phyloP scores from a whole-genome alignment of 2,888 invertebrate species.

The Plagodis pulveraria region DNA sequence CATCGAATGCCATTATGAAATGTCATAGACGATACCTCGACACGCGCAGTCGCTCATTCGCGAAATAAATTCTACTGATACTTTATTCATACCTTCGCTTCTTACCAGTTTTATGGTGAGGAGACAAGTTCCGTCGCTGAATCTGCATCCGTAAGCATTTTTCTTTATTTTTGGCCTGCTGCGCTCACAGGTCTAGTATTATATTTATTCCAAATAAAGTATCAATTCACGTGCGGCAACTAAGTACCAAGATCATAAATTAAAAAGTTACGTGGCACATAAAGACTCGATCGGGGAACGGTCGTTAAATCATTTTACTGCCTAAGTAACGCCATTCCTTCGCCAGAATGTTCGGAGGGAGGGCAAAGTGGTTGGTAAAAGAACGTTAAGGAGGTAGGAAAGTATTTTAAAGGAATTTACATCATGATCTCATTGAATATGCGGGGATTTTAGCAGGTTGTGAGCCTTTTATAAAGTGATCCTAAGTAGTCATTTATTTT shows the following conservation, averaged over 20 bases:
- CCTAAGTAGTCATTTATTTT: no score
- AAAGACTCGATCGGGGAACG: slow-evolving; percentile 52
- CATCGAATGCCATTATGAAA: slow-evolving; percentile 54
- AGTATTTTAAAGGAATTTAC: slow-evolving; percentile 14
- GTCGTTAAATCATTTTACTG: slow-evolving; percentile 66
- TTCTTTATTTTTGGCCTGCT: no score
- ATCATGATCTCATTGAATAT: slow-evolving; percentile 5
- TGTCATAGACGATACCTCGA: slow-evolving; percentile 36
- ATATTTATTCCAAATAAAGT: no score
- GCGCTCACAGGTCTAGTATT: no score
- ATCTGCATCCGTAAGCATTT: no score
- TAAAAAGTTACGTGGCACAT: slow-evolving; percentile 64
- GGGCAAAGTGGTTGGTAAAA: slow-evolving; percentile 21
- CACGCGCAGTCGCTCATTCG: slow-evolving; percentile 37
- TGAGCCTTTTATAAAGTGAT: no score
- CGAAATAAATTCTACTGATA: slow-evolving; percentile 34
- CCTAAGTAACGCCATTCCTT: slow-evolving; percentile 59
- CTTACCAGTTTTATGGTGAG: slow-evolving; percentile 33
- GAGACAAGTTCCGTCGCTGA: slow-evolving; percentile 17
- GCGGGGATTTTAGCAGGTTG: background rate
- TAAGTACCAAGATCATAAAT: slow-evolving; percentile 51
- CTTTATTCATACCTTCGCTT: slow-evolving; percentile 27
- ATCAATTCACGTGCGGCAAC: slow-evolving; percentile 31
- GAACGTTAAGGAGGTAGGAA: slow-evolving; percentile 11
- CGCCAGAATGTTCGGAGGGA: slow-evolving; percentile 32